Base-by-base conservation (phyloP, 2,797 vertebrate species). In the Holocentrus rufus region DNA sequence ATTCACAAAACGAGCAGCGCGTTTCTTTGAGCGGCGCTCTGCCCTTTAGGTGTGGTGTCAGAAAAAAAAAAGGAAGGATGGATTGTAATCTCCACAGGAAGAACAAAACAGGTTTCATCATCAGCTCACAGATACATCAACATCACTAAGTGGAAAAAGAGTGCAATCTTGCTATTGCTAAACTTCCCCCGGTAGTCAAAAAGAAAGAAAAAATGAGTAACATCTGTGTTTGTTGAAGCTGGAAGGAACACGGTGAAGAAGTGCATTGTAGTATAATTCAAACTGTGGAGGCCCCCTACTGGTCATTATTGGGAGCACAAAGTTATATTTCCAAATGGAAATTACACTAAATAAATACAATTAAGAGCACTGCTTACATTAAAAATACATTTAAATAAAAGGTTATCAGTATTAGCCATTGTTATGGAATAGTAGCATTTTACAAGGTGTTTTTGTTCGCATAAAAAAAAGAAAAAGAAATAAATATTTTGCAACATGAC, bases 241-340 rank as follows among this genome's bases (percentile, higher is more conserved):
- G 13, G 46, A 15, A 46, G 36, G 4, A 44, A 25, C 7, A 13
- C 27, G 17, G 27, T 0, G 22, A 57, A n/a, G 15, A 39, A 25
- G 39, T 20, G 27, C 1, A 7, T 22, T 11, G 1, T 7, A 64
- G 76, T 34, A 59, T 15, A 53, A 5, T 52, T 36, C 52, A 50
- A 74, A 75, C 60, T 61, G 47, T 44, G 74, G 74, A 61, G 62
- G 84, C 85, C 92, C 84, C 54, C 93, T 92, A 42, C 71, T 91
- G 92, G 90, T 69, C 17, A 66, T 0, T 68, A 34, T 20, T 34
- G 60, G 66, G 9, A 57, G 68, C 31, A 58, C 39, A 23, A 15
- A 15, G 14, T 55, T 20, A 1, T 3, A n/a, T n/a, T n/a, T 44
- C 39, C 11, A 44, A 14, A 20, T n/a, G n/a, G n/a, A 49, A 49